phyloP scores from a whole-genome alignment of 2,797 vertebrate genomes.

The Diplodus puntazzo region DNA sequence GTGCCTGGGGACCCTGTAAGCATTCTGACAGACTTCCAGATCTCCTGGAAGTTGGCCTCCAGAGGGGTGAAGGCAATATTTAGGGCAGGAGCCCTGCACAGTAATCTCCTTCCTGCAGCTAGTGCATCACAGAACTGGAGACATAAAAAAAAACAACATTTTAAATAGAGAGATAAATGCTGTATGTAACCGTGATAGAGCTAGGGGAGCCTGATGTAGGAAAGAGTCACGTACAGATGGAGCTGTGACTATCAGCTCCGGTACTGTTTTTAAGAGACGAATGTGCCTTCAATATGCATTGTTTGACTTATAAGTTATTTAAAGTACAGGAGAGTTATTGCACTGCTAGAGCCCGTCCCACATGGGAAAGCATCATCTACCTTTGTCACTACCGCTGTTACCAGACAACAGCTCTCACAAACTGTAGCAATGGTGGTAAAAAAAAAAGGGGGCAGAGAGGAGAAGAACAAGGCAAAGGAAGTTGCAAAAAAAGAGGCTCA shows the following conservation, averaged over 20 bases:
- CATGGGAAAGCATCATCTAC: conserved; percentile 35
- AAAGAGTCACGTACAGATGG: background rate
- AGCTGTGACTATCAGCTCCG: background rate
- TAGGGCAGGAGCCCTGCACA: conserved; percentile 60
- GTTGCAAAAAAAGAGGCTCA: conserved; percentile 41
- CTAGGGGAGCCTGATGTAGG: background rate
- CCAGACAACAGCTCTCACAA: conserved; percentile 43
- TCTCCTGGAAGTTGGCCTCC: conserved; percentile 69
- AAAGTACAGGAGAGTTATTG: conserved; percentile 22
- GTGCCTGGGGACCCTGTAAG: conserved; percentile 63
- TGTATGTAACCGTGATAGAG: conserved; percentile 2
- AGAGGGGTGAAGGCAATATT: conserved; percentile 68
- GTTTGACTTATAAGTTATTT: conserved; percentile 27
- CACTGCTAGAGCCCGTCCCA: conserved; percentile 3
- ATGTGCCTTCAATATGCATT: conserved; percentile 9
- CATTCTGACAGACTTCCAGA: conserved; percentile 72
- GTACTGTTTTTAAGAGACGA: background rate
- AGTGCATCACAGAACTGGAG: conserved; percentile 15
- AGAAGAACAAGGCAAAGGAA: conserved; percentile 56
- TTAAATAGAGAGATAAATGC: conserved; percentile 8
- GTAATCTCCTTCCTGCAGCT: conserved; percentile 43
- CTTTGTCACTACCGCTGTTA: conserved; percentile 37
- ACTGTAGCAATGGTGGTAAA: conserved; percentile 39
- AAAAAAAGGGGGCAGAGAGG: background rate
- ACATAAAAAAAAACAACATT: background rate